A percentile compares a stretch with the other conserved stretches of the same genome.
phyloP scores from a whole-genome alignment of 2,797 vertebrate species.

The Coracias cyanogaster region DNA sequence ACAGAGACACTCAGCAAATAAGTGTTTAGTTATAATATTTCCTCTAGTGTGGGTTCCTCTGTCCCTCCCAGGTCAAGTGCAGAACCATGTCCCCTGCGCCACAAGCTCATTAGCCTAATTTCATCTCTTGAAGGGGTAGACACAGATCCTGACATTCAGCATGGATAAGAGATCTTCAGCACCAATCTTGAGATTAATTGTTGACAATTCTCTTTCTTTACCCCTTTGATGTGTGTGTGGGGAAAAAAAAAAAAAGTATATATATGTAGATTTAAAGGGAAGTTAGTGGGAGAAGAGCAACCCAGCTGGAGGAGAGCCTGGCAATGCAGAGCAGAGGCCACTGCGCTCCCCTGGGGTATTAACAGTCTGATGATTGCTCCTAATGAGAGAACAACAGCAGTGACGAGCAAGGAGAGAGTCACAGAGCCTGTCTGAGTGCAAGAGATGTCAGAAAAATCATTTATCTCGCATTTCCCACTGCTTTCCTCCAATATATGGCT shows the following conservation, averaged over 20 bases:
- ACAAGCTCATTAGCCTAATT: constrained; percentile 2
- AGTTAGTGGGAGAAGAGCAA: not conserved
- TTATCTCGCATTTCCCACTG: not conserved
- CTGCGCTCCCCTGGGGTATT: not conserved
- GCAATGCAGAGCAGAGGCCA: not conserved
- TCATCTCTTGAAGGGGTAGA: not conserved
- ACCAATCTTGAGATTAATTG: not conserved
- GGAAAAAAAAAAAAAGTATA: not conserved
- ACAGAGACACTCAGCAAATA: not conserved
- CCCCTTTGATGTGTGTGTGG: not conserved
- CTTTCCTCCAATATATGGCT: not conserved
- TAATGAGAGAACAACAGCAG: constrained; percentile 25
- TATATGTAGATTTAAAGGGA: not conserved
- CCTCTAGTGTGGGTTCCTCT: not conserved
- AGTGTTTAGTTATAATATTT: not conserved
- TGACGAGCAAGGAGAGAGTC: not conserved
- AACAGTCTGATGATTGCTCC: not conserved
- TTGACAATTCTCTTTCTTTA: constrained; percentile 1
- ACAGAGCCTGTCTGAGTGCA: not conserved
- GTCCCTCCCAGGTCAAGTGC: not conserved
- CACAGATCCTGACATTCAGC: not conserved
- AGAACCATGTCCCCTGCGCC: not conserved
- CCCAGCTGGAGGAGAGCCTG: not conserved
- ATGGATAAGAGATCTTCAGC: not conserved
- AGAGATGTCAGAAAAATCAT: not conserved